Conservation (phyloP, 2,113 vertebrate species). For the Etheostoma spectabile region DNA sequence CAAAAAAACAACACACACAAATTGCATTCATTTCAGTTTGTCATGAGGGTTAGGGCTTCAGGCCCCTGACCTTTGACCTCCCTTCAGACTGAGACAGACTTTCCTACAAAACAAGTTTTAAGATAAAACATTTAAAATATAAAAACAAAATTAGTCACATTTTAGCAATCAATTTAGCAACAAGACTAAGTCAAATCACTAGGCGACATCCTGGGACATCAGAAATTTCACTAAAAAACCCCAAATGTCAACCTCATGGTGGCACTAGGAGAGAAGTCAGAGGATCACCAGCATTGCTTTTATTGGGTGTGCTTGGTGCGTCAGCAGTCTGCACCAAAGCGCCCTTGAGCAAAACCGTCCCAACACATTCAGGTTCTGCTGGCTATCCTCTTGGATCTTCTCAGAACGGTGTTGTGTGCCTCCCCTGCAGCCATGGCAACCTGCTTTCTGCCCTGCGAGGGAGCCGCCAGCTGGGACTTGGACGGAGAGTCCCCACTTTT, state of each 20-base stretch:
- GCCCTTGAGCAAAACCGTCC: background rate
- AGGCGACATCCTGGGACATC: too few species aligned
- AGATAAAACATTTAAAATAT: background rate
- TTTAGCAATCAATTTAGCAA: background rate
- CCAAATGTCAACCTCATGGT: too few species aligned
- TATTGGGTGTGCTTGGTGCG: too few species aligned
- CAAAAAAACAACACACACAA: background rate
- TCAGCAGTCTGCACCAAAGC: too few species aligned
- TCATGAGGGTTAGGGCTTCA: background rate
- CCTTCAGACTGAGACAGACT: background rate
- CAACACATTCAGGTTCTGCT: conserved; percentile 29
- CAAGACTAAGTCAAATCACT: too few species aligned
- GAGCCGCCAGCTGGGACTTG: too few species aligned
- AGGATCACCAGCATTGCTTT: too few species aligned
- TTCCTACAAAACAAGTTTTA: background rate
- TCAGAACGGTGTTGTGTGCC: background rate
- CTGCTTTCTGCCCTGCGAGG: background rate
- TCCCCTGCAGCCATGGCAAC: background rate
- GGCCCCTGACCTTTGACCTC: background rate
- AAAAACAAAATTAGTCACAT: background rate
- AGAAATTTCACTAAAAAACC: too few species aligned
- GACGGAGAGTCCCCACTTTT: background rate
- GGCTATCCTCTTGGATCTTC: conserved; percentile 77
- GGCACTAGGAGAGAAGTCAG: too few species aligned
- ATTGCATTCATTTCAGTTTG: background rate